These are phyloP conservation scores for Volucella inanis DNA, from an alignment of 2,888 invertebrate genomes.

Conservation along the genomic window DNA sequence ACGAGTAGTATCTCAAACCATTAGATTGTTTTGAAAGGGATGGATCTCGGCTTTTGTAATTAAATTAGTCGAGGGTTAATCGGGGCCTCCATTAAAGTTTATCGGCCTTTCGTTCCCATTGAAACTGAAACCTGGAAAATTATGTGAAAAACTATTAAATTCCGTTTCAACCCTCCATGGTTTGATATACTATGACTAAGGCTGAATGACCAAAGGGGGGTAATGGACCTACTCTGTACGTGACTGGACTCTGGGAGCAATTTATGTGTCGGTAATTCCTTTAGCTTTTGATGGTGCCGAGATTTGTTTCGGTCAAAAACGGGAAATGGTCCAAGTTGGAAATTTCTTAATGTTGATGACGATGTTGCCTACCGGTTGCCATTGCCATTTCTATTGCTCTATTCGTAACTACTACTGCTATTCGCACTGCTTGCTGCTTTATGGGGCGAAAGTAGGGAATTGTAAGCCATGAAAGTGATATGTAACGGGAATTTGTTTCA, in stretches of 20 bases:
- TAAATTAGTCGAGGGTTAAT: conserved; percentile 74
- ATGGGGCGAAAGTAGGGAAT: conserved; percentile 61
- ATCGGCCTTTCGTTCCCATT: conserved; percentile 60
- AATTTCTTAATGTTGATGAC: neutral
- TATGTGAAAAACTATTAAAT: conserved; percentile 73
- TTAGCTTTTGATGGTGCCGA: conserved; percentile 44
- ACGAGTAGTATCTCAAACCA: conserved; percentile 1
- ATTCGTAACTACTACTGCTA: neutral
- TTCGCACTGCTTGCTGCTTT: conserved; percentile 47
- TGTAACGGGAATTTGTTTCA: conserved; percentile 69
- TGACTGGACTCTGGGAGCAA: conserved; percentile 69
- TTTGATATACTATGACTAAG: too few species aligned
- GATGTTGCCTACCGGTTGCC: neutral
- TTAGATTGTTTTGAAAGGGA: conserved; percentile 50
- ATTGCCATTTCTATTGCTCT: neutral
- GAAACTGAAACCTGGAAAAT: conserved; percentile 73
- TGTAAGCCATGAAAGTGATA: conserved; percentile 63
- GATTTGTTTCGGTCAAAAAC: conserved; percentile 45
- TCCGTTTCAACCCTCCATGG: conserved; percentile 23
- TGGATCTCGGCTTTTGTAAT: conserved; percentile 53
- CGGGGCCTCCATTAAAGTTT: conserved; percentile 70
- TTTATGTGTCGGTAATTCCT: conserved; percentile 69
- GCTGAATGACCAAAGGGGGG: neutral
- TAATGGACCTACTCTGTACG: conserved; percentile 56
- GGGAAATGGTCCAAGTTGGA: conserved; percentile 6